These are phyloP conservation scores for Brevimyrus niger DNA, from an alignment of 2,113 vertebrate genomes.

Conservation along the genomic window DNA sequence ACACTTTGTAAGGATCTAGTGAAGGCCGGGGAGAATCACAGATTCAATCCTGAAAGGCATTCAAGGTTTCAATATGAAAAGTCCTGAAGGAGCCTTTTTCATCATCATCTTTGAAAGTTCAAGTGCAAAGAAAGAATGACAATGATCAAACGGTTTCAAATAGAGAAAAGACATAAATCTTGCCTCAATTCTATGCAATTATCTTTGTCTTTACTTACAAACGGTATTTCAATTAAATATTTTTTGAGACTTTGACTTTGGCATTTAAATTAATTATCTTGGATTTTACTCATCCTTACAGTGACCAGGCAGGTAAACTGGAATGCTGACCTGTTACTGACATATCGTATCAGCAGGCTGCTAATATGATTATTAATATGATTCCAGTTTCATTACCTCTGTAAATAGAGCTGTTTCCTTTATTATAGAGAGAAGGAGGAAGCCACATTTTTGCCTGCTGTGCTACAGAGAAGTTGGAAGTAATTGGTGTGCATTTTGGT, in stretches of 20 bases:
- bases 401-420: neutral
- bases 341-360: neutral
- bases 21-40: neutral
- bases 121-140: conserved; percentile 30
- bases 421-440: neutral
- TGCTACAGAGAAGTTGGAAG: neutral
- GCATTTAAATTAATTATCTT: neutral
- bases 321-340: neutral
- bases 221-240: neutral
- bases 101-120: conserved; percentile 27
- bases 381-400: neutral
- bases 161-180: neutral
- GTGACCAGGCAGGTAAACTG: neutral
- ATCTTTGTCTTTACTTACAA: neutral
- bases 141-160: conserved; percentile 19
- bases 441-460: neutral
- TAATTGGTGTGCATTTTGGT: neutral
- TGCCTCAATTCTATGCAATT: conserved; percentile 16
- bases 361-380: neutral
- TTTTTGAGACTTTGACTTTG: neutral
- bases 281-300: neutral
- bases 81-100: conserved; percentile 4
- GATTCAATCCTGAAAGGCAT: conserved; percentile 25
- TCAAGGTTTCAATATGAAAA: conserved; percentile 26
- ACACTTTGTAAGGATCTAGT: neutral